A percentile compares a stretch with the other conserved stretches of the same genome.
phyloP scores from a whole-genome alignment of 2,888 invertebrate genomes.

The Agapetus fuscipes region DNA sequence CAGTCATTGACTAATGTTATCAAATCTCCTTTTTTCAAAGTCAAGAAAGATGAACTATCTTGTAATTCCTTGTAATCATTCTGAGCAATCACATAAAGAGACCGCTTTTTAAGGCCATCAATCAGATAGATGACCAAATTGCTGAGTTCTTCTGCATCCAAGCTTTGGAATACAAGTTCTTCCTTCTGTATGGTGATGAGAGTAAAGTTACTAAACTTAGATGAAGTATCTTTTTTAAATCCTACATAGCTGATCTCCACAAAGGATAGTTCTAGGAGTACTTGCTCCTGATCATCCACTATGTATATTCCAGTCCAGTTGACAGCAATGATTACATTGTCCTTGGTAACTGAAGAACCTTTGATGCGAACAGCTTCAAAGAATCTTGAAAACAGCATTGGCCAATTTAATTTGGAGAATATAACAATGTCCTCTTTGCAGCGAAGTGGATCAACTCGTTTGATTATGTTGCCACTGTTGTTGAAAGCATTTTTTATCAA shows the following conservation, averaged over 20 bases:
- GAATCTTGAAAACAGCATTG: slow-evolving; percentile 87
- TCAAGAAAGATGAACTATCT: slow-evolving; percentile 48
- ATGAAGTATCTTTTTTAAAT: slow-evolving; percentile 42
- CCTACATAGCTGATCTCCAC: slow-evolving; percentile 75
- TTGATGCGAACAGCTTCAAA: slow-evolving; percentile 79
- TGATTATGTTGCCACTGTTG: slow-evolving; percentile 61
- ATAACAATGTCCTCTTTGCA: slow-evolving; percentile 87
- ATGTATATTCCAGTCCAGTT: slow-evolving; percentile 92
- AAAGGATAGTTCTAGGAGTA: slow-evolving; percentile 77
- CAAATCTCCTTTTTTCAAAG: slow-evolving; percentile 67
- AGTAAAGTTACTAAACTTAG: slow-evolving; percentile 56
- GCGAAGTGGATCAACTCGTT: slow-evolving; percentile 51
- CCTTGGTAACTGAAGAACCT: slow-evolving; percentile 55
- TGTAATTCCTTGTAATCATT: slow-evolving; percentile 47
- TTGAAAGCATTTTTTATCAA: slow-evolving; percentile 63
- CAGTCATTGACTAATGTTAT: slow-evolving; percentile 67
- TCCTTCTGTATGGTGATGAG: slow-evolving; percentile 78
- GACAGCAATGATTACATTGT: slow-evolving; percentile 81
- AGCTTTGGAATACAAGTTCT: slow-evolving; percentile 83
- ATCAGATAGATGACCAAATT: slow-evolving; percentile 76
- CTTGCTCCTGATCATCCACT: slow-evolving; percentile 85
- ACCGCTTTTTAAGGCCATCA: slow-evolving; percentile 77
- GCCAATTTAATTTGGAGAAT: slow-evolving; percentile 89
- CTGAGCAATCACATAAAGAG: slow-evolving; percentile 72
- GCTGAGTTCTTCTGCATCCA: slow-evolving; percentile 77